Conservation (phyloP, 2,888 invertebrate species). For the Eudasyphora cyanicolor region DNA sequence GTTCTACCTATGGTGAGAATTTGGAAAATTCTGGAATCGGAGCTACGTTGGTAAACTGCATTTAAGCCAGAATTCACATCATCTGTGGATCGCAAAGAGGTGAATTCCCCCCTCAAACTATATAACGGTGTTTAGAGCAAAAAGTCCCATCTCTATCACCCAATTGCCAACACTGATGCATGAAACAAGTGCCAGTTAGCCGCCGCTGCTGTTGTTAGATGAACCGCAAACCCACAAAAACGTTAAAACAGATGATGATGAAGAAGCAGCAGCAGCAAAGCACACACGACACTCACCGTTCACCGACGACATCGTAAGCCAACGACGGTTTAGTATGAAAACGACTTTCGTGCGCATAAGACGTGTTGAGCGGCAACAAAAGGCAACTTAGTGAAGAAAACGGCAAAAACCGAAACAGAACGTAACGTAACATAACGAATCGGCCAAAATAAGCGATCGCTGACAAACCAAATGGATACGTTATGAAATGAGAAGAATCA, state of each 20-base stretch:
- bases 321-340: slow-evolving; percentile 71
- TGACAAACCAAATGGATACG: slow-evolving; percentile 17
- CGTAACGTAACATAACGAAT: slow-evolving; percentile 31
- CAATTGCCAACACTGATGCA: neutral
- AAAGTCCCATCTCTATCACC: neutral
- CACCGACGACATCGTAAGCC: slow-evolving; percentile 31
- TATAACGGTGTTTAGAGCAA: too few species aligned
- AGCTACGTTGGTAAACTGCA: too few species aligned
- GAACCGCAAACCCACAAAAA: slow-evolving; percentile 62
- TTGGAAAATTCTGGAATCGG: too few species aligned
- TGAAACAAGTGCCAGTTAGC: slow-evolving; percentile 63
- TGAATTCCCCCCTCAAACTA: too few species aligned
- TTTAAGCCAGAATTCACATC: too few species aligned
- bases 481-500: slow-evolving; percentile 28
- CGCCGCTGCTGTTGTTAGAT: too few species aligned
- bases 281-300: slow-evolving; percentile 42
- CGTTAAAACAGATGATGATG: slow-evolving; percentile 45
- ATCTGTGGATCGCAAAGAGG: too few species aligned
- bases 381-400: slow-evolving; percentile 26
- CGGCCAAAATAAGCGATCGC: neutral
- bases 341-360: slow-evolving; percentile 74
- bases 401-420: slow-evolving; percentile 3
- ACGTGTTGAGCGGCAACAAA: slow-evolving; percentile 70
- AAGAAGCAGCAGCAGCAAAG: slow-evolving; percentile 39
- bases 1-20: too few species aligned